Evolutionary conservation across 1,140 invertebrate species (phyloP).

Genomic region (Panagrolaimus sp.): DNA sequence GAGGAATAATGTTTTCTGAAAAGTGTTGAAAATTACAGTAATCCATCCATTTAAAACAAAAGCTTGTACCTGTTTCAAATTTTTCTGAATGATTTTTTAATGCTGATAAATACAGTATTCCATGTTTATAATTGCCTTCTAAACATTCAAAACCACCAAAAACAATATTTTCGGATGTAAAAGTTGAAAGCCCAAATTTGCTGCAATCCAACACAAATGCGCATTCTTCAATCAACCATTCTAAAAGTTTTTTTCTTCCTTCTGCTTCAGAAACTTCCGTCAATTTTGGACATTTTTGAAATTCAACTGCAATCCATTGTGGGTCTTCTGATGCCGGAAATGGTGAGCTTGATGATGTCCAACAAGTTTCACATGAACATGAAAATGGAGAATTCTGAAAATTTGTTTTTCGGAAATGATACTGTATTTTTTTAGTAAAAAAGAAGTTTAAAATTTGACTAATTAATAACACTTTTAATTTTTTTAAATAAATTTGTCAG

Average conservation of each 20-base stretch:
- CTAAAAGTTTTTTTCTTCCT: background rate
- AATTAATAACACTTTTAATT: too few species aligned
- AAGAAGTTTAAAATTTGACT: background rate
- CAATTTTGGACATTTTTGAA: constrained; percentile 2
- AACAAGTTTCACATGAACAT: constrained; percentile 11
- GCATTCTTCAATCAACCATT: constrained; percentile 5
- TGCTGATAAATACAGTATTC: too few species aligned
- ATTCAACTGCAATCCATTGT: constrained; percentile 8
- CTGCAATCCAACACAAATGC: constrained; percentile 2
- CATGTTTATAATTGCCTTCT: background rate
- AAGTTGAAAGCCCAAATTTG: background rate
- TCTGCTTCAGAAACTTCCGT: background rate
- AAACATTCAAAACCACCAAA: constrained; percentile 1
- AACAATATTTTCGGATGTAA: background rate
- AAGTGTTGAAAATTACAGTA: background rate
- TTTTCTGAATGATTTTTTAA: too few species aligned
- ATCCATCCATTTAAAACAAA: too few species aligned
- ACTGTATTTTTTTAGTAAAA: background rate
- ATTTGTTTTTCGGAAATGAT: background rate
- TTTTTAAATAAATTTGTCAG: background rate
- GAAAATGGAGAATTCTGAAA: background rate
- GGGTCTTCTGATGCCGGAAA: background rate
- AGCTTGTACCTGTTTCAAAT: too few species aligned
- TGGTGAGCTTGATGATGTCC: background rate
- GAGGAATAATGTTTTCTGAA: background rate